These are phyloP conservation scores for Nasonia giraulti DNA, from an alignment of 1,140 invertebrate species.

Conservation along the genomic window DNA sequence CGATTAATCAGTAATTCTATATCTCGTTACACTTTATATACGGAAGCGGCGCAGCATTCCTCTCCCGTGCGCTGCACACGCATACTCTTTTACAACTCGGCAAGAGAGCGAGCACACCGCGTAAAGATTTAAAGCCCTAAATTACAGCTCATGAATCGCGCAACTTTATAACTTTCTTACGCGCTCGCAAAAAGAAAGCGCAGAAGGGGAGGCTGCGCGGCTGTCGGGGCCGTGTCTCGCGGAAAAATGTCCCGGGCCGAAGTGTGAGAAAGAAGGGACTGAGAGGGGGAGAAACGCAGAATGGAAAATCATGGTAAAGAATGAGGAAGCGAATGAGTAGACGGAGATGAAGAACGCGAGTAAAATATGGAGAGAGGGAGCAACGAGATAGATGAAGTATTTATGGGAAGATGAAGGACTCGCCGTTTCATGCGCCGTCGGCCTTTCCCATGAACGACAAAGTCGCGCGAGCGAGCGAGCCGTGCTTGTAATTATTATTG, in stretches of 20 bases:
- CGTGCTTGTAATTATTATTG: constrained; percentile 33
- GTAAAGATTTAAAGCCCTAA: neutral
- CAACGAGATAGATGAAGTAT: constrained; percentile 47
- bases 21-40: constrained; percentile 1
- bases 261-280: neutral
- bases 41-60: neutral
- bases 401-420: constrained; percentile 46
- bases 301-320: constrained; percentile 41
- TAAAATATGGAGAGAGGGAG: constrained; percentile 14
- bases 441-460: constrained; percentile 48
- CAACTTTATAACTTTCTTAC: constrained; percentile 3
- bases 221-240: neutral
- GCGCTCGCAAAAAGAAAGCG: neutral
- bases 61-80: neutral
- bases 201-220: neutral
- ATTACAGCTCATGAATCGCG: constrained; percentile 30
- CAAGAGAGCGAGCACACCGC: no score
- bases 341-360: constrained; percentile 27
- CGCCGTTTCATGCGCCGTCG: constrained; percentile 27
- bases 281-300: constrained; percentile 10
- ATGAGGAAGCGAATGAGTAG: constrained; percentile 43
- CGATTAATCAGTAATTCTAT: constrained; percentile 4
- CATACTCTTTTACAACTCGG: neutral
- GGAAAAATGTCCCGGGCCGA: constrained; percentile 3
- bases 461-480: constrained; percentile 6